A percentile compares a stretch with the other conserved stretches of the same genome.
Evolutionary conservation across 2,797 vertebrate genomes (phyloP).

Genomic region (Babyrousa celebensis): DNA sequence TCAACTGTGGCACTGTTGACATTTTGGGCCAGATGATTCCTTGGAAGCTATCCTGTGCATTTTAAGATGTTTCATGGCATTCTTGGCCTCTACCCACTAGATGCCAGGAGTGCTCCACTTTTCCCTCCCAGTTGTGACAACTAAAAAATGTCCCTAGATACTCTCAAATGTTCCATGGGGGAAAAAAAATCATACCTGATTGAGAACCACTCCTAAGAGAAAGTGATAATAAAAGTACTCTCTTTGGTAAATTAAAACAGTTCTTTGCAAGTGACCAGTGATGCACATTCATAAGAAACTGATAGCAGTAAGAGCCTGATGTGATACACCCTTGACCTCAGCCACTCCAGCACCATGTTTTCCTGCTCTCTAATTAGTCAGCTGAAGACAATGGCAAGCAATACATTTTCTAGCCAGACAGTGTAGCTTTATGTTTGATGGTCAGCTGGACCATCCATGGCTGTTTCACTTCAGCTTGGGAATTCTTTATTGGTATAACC

Average conservation of each 20-base stretch:
- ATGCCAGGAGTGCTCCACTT: background rate
- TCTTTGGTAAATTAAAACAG: background rate
- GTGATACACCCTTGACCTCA: background rate
- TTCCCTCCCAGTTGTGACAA: background rate
- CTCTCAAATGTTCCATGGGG: background rate
- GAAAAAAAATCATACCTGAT: background rate
- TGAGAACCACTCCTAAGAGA: conserved; percentile 29
- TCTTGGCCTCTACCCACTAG: background rate
- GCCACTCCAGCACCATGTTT: background rate
- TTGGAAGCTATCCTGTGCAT: background rate
- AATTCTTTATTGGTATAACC: background rate
- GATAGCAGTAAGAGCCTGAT: background rate
- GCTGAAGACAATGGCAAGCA: background rate
- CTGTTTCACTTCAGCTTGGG: background rate
- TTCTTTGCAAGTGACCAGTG: conserved; percentile 20
- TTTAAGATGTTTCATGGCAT: background rate
- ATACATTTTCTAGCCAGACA: background rate
- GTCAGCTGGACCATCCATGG: background rate
- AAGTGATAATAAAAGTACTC: conserved; percentile 27
- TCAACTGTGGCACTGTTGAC: background rate
- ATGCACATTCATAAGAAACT: background rate
- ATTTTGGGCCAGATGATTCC: background rate
- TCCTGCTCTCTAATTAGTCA: background rate
- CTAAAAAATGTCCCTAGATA: conserved; percentile 24
- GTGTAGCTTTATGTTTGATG: background rate